These are phyloP conservation scores for Anolis sagrei DNA, from an alignment of 2,113 vertebrate species.

Conservation along the genomic window DNA sequence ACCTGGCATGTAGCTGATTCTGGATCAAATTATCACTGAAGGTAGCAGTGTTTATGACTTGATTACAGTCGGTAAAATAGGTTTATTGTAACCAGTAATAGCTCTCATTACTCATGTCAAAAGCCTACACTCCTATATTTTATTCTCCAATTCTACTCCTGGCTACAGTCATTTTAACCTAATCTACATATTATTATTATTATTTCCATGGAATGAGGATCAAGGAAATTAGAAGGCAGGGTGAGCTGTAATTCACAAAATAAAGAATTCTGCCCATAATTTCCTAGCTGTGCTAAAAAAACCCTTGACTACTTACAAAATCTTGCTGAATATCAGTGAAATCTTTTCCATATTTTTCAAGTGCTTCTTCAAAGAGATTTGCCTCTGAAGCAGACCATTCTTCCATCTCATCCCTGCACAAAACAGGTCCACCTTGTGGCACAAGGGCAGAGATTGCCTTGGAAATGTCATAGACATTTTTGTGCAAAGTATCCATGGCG, in stretches of 20 bases:
- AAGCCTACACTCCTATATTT: not conserved
- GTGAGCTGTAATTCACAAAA: too few relatives aligned
- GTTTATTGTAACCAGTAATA: not conserved
- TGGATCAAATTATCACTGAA: not conserved
- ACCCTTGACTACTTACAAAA: constrained; percentile 85
- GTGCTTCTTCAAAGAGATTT: constrained; percentile 95
- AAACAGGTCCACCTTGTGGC: constrained; percentile 96
- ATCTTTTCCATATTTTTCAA: constrained; percentile 98
- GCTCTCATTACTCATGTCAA: not conserved
- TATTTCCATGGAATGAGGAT: not conserved
- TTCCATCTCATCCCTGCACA: constrained; percentile 98
- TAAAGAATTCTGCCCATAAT: too few relatives aligned
- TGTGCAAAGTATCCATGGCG: constrained; percentile 97
- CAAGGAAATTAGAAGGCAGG: not conserved
- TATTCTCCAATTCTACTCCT: not conserved
- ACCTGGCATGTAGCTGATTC: not conserved
- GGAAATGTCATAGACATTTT: constrained; percentile 92
- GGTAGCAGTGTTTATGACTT: not conserved
- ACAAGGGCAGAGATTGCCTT: constrained; percentile 95
- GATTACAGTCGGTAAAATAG: not conserved
- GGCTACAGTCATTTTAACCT: too few relatives aligned
- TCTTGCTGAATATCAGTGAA: constrained; percentile 99
- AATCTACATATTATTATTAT: too few relatives aligned
- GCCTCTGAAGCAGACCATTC: constrained; percentile 99
- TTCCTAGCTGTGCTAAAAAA: not conserved